Base-by-base conservation (phyloP, 2,888 invertebrate genomes). In the Melanargia galathea region DNA sequence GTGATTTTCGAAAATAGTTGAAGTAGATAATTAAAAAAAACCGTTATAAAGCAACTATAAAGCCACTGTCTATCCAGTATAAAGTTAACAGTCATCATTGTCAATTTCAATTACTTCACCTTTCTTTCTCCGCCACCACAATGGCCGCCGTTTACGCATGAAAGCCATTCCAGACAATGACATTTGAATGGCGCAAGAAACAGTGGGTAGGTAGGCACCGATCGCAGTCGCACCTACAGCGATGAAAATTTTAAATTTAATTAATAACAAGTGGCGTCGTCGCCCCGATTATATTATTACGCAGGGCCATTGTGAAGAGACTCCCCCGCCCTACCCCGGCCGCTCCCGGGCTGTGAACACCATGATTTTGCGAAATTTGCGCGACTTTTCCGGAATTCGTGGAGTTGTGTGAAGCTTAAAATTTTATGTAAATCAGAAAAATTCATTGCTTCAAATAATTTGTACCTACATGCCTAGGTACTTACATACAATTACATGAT, bases 241-340 rank as follows among this genome's bases (percentile, higher is more conserved):
- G 81, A 86, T 86, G 87, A 81, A 86, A 84, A 89, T 88, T 87
- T 90, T 84, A 87, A 90, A 87, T 89, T 89, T 86, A 90, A 90
- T 90, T 90, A 90, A 89, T 87, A 78, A 82, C 84, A 84, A 87
- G 87, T 87, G 85, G 82, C 83, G 83, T 80, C 83, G 83, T 79
- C 79, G 78, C 76, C 72, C 81, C 84, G 87, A 87, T 90, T 88
- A 88, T 89, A 89, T 86, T 89, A 88, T 89, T 83, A 87, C 82
- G 84, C 79, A 73, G 79, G 66, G 77, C 75, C 66, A 83, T 86
- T 89, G 86, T 85, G 79, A 52, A 69, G 69, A 75, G 45, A 18
- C 43, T 43, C 77, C 67, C 67, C 74, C 51, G 26, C 51, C 52
- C 20, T 16, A 73, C 77, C 64, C 72, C 69, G 73, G 69, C 73